Evolutionary conservation across 2,888 invertebrate species (phyloP), one percentile per base, ranked within the genome.

Genomic region (Campoplex nolae): DNA sequence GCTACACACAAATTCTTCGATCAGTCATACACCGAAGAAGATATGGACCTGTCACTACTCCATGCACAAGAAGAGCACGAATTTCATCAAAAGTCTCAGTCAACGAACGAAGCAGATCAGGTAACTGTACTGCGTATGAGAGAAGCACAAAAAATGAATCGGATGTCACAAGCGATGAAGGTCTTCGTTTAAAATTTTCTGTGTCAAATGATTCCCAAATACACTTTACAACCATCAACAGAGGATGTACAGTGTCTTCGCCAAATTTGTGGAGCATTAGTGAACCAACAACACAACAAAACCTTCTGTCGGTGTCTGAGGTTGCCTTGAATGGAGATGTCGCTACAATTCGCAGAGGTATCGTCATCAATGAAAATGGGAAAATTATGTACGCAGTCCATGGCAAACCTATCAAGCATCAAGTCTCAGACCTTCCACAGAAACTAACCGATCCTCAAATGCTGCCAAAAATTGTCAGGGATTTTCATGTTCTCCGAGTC

Each of bases 371-470:
- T 42, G 38, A 68, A n/a, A 42, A 71, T 3, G 18, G 51, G 51
- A 54, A 73, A 35, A 54, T 54, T 16, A 51, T 32, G 35, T 54
- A 73, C 18, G 73, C 73, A 8, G 38, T 73, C 35, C 28, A 73
- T 18, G 73, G 73, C 18, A 73, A 54, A 3, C 11, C 48, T 11
- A 3, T 73, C 16, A 54, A 9, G 2, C 51, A 73, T 35, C 2
- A 51, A 7, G 71, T 71, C 32, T 32, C 51, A 18, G 32, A 32
- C 35, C 73, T 73, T 54, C 73, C 35, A 8, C 54, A 73, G 9
- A 11, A 48, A 48, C 35, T 73, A 13, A 18, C 1, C 18, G 71
- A 73, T 32, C 32, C 71, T 73, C 51, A 48, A 51, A 32, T 32
- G 51, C 32, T 35, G 51, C 71, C 71, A 7, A 32, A 28, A 48